phyloP scores from a whole-genome alignment of 2,113 vertebrate genomes.

The Tonatia bakeri region DNA sequence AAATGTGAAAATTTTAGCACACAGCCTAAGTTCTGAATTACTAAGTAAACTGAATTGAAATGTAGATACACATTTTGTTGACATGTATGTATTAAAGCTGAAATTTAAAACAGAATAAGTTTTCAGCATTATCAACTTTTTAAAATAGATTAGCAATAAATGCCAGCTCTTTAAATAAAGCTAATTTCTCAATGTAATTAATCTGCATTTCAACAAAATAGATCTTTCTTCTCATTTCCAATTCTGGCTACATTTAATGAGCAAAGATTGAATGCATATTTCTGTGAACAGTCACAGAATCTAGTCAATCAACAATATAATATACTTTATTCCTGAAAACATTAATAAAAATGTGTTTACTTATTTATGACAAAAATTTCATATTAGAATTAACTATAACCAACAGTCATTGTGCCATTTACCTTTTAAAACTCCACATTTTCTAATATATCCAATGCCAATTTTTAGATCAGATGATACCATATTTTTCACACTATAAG shows the following conservation, averaged over 20 bases:
- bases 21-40: background rate
- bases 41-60: constrained; percentile 13
- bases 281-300: constrained; percentile 55
- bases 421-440: constrained; percentile 49
- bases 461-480: constrained; percentile 46
- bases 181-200: constrained; percentile 67
- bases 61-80: background rate
- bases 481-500: too few relatives aligned
- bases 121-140: constrained; percentile 37
- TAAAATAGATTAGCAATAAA: constrained; percentile 61
- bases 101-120: constrained; percentile 54
- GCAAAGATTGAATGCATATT: constrained; percentile 64
- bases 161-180: constrained; percentile 68
- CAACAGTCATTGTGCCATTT: constrained; percentile 38
- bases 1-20: background rate
- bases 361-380: constrained; percentile 58
- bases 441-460: constrained; percentile 51
- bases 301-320: constrained; percentile 57
- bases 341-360: constrained; percentile 57
- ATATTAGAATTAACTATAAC: constrained; percentile 49
- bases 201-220: constrained; percentile 68
- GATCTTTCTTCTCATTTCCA: constrained; percentile 55
- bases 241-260: constrained; percentile 64
- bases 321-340: constrained; percentile 37
- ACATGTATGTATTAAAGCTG: constrained; percentile 35